Base-by-base conservation (phyloP, 2,888 invertebrate genomes). In the Lasioglossum malachurum region DNA sequence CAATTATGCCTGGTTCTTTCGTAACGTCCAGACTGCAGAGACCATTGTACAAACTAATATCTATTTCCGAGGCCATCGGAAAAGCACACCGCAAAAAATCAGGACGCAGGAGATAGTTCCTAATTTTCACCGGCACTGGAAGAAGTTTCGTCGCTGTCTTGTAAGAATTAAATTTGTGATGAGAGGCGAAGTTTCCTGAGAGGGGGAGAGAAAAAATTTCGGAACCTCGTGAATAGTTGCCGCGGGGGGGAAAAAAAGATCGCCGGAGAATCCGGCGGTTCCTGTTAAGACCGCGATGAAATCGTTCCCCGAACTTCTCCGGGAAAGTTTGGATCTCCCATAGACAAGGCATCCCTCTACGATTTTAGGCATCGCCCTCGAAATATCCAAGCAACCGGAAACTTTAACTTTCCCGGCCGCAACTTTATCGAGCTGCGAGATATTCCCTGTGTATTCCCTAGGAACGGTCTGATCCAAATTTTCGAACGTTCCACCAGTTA, bases 211-310 rank as follows among this genome's bases (percentile, higher is more conserved):
- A 38, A 69, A 38, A 69, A 69, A 23, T 69, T 35, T 69, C 69
- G 35, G 69, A 38, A 67, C 38, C 69, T 69, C 38, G 69, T 23
- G 69, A 69, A 69, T 69, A 69, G 69, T 69, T 69, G 69, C 35
- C 38, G 69, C 35, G 23, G 69, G 16, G 7, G 27, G 12, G 1
- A 27, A 67, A 38, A 38, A 69, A 38, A 67, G 31, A 27, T 67
- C 69, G 1, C 19, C 23, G 38, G 57, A 69, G 35, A 35, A 38
- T 38, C 69, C 69, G 38, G 69, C 69, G 69, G 69, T 69, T 69
- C 69, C 69, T 38, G 69, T 69, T 69, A 69, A 69, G 23, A 69
- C 69, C 69, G 69, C 69, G 69, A 69, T 69, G 69, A 69, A 69
- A 69, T 69, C 69, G 69, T 69, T 69, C 23, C 64, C 31, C 4